Base-by-base conservation (phyloP, 2,888 invertebrate species). In the Cartodere bifasciata region DNA sequence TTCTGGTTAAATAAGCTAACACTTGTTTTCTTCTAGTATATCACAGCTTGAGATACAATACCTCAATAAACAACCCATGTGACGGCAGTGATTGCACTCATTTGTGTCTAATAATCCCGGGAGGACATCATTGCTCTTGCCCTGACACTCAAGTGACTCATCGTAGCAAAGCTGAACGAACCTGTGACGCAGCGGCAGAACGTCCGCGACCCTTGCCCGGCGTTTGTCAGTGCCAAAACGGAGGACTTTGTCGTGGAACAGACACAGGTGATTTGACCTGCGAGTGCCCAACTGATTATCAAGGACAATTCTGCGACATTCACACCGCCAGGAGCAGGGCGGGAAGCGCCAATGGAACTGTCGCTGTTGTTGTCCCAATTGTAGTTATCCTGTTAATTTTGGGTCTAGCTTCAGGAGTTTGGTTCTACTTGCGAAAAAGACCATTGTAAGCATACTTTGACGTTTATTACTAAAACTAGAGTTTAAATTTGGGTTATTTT, bases 41-140 rank as follows among this genome's bases (percentile, higher is more conserved):
- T 59, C 90, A 91, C 59, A 70, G 71, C 38, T 65, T 75, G 45
- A 75, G 85, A 40, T 91, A 92, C 66, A 90, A 92, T 60, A 71
- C 70, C 29, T 70, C 81, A 0, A 49, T 74, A 25, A 60, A 60
- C 4, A 75, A 80, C 55, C 74, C 75, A 14, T 87, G 90, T 58
- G 60, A 62, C 15, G 70, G 69, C 35, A 70, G 74, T 29, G 68
- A 72, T 12, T 97, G 97, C 63, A 83, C 90, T 28, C 97, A 97
- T 65, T 67, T 97, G 39, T 97, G 97, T 60, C 72, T 97, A 24
- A 65, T 85, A 7, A 81, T 91, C 38, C 95, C 95, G 1, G 78
- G 74, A 23, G 91, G 91, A 1, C 75, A 80, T 45, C 74, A 82
- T 35, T 97, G 97, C 58, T 75, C 82, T 7, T 97, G 97, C 58